phyloP scores from a whole-genome alignment of 2,113 vertebrate species.

The Dipodomys stephensi region DNA sequence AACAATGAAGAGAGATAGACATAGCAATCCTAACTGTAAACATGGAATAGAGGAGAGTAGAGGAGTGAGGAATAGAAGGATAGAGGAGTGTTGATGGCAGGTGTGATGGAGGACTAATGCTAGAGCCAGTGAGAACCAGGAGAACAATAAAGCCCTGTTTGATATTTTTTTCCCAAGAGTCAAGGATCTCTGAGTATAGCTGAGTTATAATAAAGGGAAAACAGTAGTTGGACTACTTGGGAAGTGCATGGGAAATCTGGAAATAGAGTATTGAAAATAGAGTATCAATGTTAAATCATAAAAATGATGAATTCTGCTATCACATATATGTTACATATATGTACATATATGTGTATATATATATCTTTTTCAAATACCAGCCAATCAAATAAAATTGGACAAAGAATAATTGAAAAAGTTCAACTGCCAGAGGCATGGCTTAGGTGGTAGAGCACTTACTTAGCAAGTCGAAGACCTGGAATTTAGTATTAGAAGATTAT shows the following conservation, averaged over 20 bases:
- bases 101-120: background rate
- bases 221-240: background rate
- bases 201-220: conserved; percentile 30
- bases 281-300: conserved; percentile 7
- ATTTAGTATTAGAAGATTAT: background rate
- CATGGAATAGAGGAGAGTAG: background rate
- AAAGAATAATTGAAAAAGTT: conserved; percentile 39
- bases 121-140: background rate
- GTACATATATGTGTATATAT: background rate
- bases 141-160: background rate
- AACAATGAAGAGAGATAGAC: background rate
- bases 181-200: background rate
- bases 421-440: background rate
- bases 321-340: too few species aligned
- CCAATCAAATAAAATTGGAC: conserved; percentile 17
- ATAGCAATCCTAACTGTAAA: background rate
- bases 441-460: too few species aligned
- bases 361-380: background rate
- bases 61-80: background rate
- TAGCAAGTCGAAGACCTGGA: too few species aligned
- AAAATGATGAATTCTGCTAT: background rate
- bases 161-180: background rate
- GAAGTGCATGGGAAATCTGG: background rate
- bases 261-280: background rate
- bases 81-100: background rate